Base-by-base conservation (phyloP, 2,888 invertebrate genomes). In the Stegophylla sp. region DNA sequence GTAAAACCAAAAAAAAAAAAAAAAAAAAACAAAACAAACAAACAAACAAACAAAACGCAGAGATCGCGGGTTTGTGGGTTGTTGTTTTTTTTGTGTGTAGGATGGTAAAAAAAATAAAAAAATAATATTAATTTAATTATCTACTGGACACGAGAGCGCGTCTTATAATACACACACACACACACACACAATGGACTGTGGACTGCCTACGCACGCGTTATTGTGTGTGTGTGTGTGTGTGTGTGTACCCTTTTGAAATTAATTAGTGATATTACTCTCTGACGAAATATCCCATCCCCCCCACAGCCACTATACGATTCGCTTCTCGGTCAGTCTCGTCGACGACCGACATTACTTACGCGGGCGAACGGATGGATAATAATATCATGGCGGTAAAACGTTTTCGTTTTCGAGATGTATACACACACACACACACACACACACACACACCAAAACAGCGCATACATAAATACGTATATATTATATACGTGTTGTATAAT, bases 201-300 rank as follows among this genome's bases (percentile, higher is more conserved):
- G n/a, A n/a, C n/a, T n/a, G n/a, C n/a, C n/a, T n/a, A 34, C 7
- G 34, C 4, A 5, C 12, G 15, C 15, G 15, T 45, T 45, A 45
- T 45, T 45, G 1, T 45, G 2, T 45, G 45, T 45, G 2, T 13
- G 4, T 20, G 3, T 7, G 5, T n/a, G n/a, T n/a, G 0, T 20
- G 3, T n/a, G 1, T 15, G 51, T 12, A 17, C 17, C 5, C n/a
- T 3, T 12, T 20, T 12, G 9, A 48, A 34, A 51, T 69, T 69
- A 51, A 69, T 67, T 28, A 28, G n/a, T 48, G 12, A 48, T n/a
- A 69, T 51, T n/a, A 48, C 67, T 69, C 48, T 48, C 67, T n/a
- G n/a, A 67, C 26, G 17, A n/a, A 10, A 51, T 12, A 28, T 7
- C 48, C 4, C 48, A 1, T 20, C n/a, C 12, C 4, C 17, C 15